Evolutionary conservation across 2,113 vertebrate genomes (phyloP).

Genomic region (Malurus melanocephalus): DNA sequence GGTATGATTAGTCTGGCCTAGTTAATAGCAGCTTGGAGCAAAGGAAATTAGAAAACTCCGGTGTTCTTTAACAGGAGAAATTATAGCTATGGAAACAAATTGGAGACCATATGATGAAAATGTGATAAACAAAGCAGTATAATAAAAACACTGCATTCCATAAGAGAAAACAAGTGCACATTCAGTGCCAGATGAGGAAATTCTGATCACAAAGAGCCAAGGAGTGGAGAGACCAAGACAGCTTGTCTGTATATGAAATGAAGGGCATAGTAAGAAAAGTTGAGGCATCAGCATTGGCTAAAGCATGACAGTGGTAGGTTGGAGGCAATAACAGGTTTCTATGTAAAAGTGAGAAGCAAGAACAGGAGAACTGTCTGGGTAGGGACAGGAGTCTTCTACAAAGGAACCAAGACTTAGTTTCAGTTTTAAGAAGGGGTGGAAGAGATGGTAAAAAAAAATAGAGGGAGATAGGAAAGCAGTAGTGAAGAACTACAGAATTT

Average conservation of each 20-base stretch:
- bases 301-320: not conserved
- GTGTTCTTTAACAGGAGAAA: not conserved
- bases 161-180: not conserved
- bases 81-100: not conserved
- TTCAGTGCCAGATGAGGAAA: not conserved
- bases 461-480: not conserved
- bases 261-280: not conserved
- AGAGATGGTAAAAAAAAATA: not conserved
- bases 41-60: not conserved
- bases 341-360: not conserved
- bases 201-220: not conserved
- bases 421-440: not conserved
- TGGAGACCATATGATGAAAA: fast-evolving
- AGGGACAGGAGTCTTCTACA: not conserved
- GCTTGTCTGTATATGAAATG: not conserved
- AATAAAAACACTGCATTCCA: not conserved
- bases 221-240: not conserved
- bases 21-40: not conserved
- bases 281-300: not conserved
- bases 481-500: not conserved
- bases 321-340: not conserved
- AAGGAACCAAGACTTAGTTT: not conserved
- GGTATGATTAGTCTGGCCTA: not conserved
- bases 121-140: not conserved
- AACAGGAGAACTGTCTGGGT: not conserved